phyloP scores from a whole-genome alignment of 2,797 vertebrate genomes.

The Buceros bicornis region DNA sequence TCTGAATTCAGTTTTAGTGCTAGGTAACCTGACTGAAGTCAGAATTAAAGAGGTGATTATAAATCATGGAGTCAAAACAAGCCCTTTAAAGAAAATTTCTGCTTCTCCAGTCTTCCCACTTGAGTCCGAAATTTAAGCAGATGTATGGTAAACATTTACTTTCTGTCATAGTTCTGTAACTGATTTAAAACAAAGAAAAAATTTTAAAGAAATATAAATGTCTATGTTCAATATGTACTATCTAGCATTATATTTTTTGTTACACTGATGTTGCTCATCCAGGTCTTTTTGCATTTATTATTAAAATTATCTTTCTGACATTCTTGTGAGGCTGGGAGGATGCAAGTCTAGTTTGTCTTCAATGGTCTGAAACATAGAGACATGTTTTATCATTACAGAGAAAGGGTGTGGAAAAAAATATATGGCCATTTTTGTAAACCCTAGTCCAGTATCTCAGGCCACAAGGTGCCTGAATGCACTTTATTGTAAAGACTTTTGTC shows the following conservation, averaged over 20 bases:
- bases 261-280: neutral
- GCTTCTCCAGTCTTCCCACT: neutral
- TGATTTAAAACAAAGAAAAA: neutral
- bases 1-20: neutral
- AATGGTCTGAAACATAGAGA: neutral
- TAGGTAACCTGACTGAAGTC: neutral
- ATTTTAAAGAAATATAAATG: rapidly evolving
- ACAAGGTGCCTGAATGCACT: neutral
- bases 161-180: neutral
- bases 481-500: neutral
- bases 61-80: neutral
- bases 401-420: neutral
- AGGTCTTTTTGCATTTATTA: neutral
- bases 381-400: neutral
- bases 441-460: neutral
- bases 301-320: neutral
- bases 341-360: neutral
- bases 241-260: neutral
- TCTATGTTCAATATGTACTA: neutral
- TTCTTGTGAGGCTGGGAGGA: neutral
- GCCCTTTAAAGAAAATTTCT: neutral
- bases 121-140: neutral
- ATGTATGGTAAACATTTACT: neutral
- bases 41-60: neutral
- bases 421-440: neutral